Percentiles rank a stretch among this genome's conserved stretches.
phyloP scores from a whole-genome alignment of 1,140 invertebrate genomes.

The Drosophila malerkotliana region DNA sequence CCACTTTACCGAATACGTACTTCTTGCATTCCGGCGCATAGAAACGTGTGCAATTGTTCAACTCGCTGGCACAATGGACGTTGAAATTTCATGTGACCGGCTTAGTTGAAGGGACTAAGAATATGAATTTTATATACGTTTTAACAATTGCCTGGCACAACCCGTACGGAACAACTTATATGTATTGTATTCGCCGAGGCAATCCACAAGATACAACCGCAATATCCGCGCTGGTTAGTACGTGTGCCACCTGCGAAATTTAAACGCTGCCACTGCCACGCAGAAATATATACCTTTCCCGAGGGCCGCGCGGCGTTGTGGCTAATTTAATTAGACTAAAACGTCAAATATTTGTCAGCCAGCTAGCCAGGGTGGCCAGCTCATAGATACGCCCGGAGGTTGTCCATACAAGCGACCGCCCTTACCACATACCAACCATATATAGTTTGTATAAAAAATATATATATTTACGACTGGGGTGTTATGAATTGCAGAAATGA shows the following conservation, averaged over 20 bases:
- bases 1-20: slow-evolving; percentile 60
- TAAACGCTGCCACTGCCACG: slow-evolving; percentile 41
- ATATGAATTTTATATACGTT: slow-evolving; percentile 40
- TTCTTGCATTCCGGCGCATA: slow-evolving; percentile 75
- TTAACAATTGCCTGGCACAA: slow-evolving; percentile 46
- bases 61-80: slow-evolving; percentile 66
- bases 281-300: slow-evolving; percentile 78
- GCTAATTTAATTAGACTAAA: slow-evolving; percentile 84
- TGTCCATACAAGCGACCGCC: slow-evolving; percentile 3
- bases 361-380: slow-evolving; percentile 8
- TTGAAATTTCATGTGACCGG: slow-evolving; percentile 64
- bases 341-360: slow-evolving; percentile 80
- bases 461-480: background rate
- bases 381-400: slow-evolving; percentile 37
- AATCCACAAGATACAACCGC: slow-evolving; percentile 12
- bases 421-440: background rate
- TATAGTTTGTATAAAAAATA: background rate
- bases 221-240: slow-evolving; percentile 12
- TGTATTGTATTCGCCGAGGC: slow-evolving; percentile 8
- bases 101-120: slow-evolving; percentile 54
- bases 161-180: slow-evolving; percentile 13
- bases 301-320: slow-evolving; percentile 51
- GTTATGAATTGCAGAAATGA: slow-evolving; percentile 24
- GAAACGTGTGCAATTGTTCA: slow-evolving; percentile 78
- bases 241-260: slow-evolving; percentile 57